Evolutionary conservation across 2,113 vertebrate species (phyloP).

Genomic region (Fregetta grallaria): DNA sequence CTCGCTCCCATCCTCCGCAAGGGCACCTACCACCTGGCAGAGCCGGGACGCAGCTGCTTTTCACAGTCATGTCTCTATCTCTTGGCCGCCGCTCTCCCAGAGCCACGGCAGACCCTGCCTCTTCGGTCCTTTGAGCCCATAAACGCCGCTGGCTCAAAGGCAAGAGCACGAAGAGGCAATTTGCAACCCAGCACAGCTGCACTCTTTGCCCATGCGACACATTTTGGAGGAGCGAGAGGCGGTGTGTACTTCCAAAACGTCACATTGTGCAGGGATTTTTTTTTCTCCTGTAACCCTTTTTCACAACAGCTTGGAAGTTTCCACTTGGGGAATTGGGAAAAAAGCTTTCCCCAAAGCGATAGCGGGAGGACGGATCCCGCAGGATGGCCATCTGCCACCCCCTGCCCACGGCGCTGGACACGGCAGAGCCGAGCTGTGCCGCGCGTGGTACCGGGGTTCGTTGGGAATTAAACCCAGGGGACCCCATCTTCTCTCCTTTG

Average conservation of each 20-base stretch:
- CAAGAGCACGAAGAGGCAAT: background rate
- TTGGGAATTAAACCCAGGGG: background rate
- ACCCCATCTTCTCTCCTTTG: background rate
- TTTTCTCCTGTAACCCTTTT: background rate
- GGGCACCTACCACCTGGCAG: conserved; percentile 7
- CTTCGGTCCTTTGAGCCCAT: background rate
- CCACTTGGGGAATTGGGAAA: background rate
- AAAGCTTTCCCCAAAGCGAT: background rate
- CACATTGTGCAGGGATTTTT: background rate
- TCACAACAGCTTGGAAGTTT: background rate
- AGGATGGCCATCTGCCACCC: background rate
- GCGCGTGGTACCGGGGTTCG: fast-evolving
- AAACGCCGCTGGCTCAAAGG: background rate
- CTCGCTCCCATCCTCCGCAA: background rate
- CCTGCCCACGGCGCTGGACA: fast-evolving
- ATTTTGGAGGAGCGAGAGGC: background rate
- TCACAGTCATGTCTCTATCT: background rate
- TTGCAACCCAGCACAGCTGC: background rate
- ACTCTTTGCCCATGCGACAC: background rate
- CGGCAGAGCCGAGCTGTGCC: background rate
- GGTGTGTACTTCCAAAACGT: background rate
- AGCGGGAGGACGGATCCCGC: background rate
- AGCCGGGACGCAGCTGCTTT: background rate
- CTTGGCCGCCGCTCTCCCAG: background rate
- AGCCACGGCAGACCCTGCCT: background rate